Evolutionary conservation across 2,113 vertebrate genomes (phyloP).

Genomic region (Nyctibius bracteatus): DNA sequence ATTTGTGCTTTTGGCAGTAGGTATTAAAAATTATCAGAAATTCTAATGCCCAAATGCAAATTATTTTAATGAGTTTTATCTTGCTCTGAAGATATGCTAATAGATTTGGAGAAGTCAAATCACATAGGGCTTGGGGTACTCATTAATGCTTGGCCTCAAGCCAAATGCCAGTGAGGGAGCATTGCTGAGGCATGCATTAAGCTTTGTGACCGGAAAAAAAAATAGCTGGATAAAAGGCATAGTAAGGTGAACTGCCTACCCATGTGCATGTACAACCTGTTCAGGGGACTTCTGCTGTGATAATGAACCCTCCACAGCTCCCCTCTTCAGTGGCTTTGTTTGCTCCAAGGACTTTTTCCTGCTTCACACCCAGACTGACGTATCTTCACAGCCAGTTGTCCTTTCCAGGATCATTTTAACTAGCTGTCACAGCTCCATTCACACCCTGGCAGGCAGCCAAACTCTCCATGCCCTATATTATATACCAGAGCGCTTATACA

Average conservation of each 20-base stretch:
- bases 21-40: not conserved
- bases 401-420: not conserved
- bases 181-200: not conserved
- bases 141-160: slow-evolving; percentile 16
- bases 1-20: not conserved
- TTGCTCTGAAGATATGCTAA: slow-evolving; percentile 44
- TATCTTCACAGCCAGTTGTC: not conserved
- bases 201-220: not conserved
- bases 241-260: not conserved
- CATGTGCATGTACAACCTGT: not conserved
- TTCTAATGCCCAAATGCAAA: slow-evolving; percentile 8
- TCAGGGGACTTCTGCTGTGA: not conserved
- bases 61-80: slow-evolving; percentile 34
- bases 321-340: not conserved
- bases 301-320: not conserved
- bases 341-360: not conserved
- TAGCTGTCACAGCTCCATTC: not conserved
- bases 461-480: not conserved
- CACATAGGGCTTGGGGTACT: not conserved
- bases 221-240: not conserved
- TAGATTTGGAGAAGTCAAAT: slow-evolving; percentile 3
- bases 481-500: not conserved
- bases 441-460: not conserved
- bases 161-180: not conserved
- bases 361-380: not conserved